Evolutionary conservation across 2,113 vertebrate species (phyloP).

Genomic region (Aphyosemion australe): DNA sequence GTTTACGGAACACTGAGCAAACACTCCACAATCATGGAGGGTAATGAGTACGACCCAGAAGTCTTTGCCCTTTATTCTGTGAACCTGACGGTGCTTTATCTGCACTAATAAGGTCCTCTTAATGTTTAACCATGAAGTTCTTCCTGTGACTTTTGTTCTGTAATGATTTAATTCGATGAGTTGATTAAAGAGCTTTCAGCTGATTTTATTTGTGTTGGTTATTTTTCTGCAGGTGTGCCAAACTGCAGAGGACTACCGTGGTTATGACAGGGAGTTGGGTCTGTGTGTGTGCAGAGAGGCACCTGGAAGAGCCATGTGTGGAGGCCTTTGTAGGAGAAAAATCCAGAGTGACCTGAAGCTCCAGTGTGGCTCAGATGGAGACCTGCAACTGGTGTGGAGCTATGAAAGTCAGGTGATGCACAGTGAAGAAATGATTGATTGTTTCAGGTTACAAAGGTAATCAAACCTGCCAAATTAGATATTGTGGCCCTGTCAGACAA

Average conservation of each 20-base stretch:
- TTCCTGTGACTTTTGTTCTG: slow-evolving; percentile 12
- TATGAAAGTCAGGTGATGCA: slow-evolving; percentile 73
- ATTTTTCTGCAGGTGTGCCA: slow-evolving; percentile 82
- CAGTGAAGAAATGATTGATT: no score
- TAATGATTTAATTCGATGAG: not conserved
- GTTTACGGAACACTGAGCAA: slow-evolving; percentile 45
- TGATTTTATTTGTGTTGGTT: slow-evolving; percentile 7
- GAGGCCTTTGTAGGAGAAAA: slow-evolving; percentile 70
- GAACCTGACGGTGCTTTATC: slow-evolving; percentile 39
- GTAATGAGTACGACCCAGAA: slow-evolving; percentile 39
- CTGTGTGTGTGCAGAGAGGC: slow-evolving; percentile 83
- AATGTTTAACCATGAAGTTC: slow-evolving; percentile 45
- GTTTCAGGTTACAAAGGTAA: no score
- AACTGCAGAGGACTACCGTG: slow-evolving; percentile 75
- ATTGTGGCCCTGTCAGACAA: slow-evolving; percentile 5
- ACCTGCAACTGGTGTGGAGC: slow-evolving; percentile 74
- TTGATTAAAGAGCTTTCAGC: not conserved
- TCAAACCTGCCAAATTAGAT: not conserved
- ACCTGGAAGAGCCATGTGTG: slow-evolving; percentile 67
- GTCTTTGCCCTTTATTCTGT: slow-evolving; percentile 51
- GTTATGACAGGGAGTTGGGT: slow-evolving; percentile 84
- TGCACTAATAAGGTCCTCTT: slow-evolving; percentile 24
- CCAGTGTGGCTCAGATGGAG: slow-evolving; percentile 57
- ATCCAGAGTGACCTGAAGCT: slow-evolving; percentile 68
- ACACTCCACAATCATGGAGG: slow-evolving; percentile 11